These are phyloP conservation scores for Standfussiana lucernea DNA, from an alignment of 2,888 invertebrate genomes.

Conservation along the genomic window DNA sequence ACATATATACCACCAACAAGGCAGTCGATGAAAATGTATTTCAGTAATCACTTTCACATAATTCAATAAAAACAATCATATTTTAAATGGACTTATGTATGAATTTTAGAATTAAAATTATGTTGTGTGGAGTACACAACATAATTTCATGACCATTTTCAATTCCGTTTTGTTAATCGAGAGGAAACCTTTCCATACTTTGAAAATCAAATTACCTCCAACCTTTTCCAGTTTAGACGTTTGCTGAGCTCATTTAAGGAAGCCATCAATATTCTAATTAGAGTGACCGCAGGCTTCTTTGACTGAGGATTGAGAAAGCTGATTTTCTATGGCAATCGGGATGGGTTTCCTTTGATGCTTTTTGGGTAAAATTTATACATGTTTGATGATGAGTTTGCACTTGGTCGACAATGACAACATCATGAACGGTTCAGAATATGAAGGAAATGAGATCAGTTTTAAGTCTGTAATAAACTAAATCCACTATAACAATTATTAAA, in stretches of 20 bases:
- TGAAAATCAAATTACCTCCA: slow-evolving; percentile 21
- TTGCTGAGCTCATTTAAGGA: slow-evolving; percentile 24
- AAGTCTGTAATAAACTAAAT: no score
- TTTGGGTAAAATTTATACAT: neutral
- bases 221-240: slow-evolving; percentile 14
- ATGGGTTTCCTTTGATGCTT: slow-evolving; percentile 6
- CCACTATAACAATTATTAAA: no score
- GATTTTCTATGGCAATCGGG: slow-evolving; percentile 17
- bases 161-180: slow-evolving; percentile 26
- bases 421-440: neutral
- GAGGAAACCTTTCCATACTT: slow-evolving; percentile 10
- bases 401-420: no score
- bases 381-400: neutral
- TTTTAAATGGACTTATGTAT: no score
- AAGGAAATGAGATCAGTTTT: neutral
- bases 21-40: neutral
- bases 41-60: neutral
- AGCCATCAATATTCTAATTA: slow-evolving; percentile 61
- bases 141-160: slow-evolving; percentile 7
- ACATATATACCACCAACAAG: no score
- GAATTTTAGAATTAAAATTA: no score
- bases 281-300: slow-evolving; percentile 42
- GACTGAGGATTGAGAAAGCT: neutral
- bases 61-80: neutral
- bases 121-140: slow-evolving; percentile 11